These are phyloP conservation scores for Aquatica leii DNA, from an alignment of 2,888 invertebrate species.

Conservation along the genomic window DNA sequence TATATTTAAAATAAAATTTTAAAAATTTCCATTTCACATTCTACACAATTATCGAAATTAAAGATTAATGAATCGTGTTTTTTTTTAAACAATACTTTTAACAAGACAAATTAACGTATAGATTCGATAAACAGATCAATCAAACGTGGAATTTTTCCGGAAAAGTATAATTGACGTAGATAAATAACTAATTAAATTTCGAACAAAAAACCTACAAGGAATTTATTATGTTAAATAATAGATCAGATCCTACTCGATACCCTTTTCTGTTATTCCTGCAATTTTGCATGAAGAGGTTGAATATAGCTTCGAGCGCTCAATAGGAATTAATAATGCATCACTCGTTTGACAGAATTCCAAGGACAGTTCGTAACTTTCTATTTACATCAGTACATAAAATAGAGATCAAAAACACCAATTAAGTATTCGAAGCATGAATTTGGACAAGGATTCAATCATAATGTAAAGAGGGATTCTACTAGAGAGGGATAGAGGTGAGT, in stretches of 20 bases:
- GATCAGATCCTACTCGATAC: constrained; percentile 9
- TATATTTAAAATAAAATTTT: no score
- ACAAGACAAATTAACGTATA: no score
- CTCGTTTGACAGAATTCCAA: constrained; percentile 36
- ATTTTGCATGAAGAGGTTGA: constrained; percentile 25
- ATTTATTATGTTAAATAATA: background rate
- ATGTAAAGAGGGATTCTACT: constrained; percentile 3
- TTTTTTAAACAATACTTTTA: no score
- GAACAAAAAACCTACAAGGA: background rate
- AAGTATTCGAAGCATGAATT: constrained; percentile 18
- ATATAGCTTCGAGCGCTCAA: constrained; percentile 27
- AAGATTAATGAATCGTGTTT: no score
- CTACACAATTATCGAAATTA: no score
- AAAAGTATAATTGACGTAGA: background rate
- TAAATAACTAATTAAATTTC: background rate
- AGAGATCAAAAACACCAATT: constrained; percentile 30
- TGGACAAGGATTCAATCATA: background rate
- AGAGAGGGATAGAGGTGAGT: constrained; percentile 28
- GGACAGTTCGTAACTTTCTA: constrained; percentile 37
- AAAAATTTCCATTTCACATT: no score
- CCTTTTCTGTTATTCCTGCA: constrained; percentile 19
- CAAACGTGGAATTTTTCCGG: background rate
- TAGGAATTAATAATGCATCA: constrained; percentile 37
- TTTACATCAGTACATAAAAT: constrained; percentile 30
- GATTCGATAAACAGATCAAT: no score